A percentile compares a stretch with the other conserved stretches of the same genome.
Evolutionary conservation across 2,888 invertebrate genomes (phyloP).

Genomic region (Ctena decussata): DNA sequence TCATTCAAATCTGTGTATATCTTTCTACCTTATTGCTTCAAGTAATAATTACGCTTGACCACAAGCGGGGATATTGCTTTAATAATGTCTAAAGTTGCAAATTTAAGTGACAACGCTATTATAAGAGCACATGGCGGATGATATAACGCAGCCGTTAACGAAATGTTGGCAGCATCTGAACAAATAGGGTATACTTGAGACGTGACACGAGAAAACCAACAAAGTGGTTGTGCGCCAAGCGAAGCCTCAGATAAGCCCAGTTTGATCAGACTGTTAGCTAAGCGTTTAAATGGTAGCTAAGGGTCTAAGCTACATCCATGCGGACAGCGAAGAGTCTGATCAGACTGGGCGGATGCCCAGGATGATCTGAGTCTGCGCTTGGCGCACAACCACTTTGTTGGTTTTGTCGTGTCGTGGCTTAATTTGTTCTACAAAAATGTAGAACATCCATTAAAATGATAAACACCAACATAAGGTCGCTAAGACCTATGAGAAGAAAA

Average conservation of each 20-base stretch:
- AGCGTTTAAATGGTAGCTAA: too few species aligned
- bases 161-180: not conserved
- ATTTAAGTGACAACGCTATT: constrained; percentile 11
- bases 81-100: constrained; percentile 1
- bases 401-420: too few species aligned
- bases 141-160: not conserved
- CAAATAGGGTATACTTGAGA: not conserved
- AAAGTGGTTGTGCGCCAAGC: not conserved
- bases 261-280: too few species aligned
- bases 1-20: constrained; percentile 1
- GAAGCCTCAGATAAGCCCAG: not conserved
- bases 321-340: not conserved
- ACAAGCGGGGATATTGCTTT: constrained; percentile 10
- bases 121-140: not conserved
- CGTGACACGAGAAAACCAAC: not conserved
- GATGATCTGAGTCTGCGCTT: not conserved
- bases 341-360: not conserved
- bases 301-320: too few species aligned
- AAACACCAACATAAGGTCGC: too few species aligned
- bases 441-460: too few species aligned
- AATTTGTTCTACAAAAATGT: too few species aligned
- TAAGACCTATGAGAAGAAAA: too few species aligned
- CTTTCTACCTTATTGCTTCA: constrained; percentile 16
- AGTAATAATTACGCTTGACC: constrained; percentile 1
- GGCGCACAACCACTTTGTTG: too few species aligned